Conservation (phyloP, 2,888 invertebrate genomes). For the Ennomos quercinarius region DNA sequence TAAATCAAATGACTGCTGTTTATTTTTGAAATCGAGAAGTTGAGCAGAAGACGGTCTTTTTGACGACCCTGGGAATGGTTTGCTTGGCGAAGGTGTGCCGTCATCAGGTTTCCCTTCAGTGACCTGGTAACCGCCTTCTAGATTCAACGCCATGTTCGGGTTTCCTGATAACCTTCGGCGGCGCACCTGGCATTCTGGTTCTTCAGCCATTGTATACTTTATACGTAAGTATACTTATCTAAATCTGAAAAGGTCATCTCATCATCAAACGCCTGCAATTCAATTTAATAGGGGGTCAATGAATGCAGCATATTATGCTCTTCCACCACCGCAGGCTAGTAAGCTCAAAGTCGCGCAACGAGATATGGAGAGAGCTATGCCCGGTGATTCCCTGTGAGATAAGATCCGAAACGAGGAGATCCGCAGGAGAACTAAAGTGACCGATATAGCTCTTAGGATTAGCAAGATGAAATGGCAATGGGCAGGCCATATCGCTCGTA, state of each 20-base stretch:
- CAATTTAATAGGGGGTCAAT: too few species aligned
- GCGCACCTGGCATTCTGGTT: constrained; percentile 68
- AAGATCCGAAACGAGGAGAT: too few species aligned
- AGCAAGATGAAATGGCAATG: too few species aligned
- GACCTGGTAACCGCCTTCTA: constrained; percentile 70
- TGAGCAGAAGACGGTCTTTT: constrained; percentile 62
- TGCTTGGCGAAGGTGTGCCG: constrained; percentile 76
- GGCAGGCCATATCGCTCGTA: too few species aligned
- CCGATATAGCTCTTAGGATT: too few species aligned
- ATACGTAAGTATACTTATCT: background rate
- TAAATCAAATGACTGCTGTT: constrained; percentile 81
- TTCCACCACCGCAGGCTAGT: too few species aligned
- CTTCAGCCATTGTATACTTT: constrained; percentile 59
- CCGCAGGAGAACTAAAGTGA: too few species aligned
- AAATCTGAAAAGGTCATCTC: background rate
- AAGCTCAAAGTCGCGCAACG: too few species aligned
- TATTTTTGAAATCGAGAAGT: constrained; percentile 75
- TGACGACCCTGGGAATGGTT: constrained; percentile 61
- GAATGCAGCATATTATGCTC: too few species aligned
- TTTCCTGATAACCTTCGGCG: constrained; percentile 70
- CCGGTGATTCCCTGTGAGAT: too few species aligned
- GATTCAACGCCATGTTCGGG: constrained; percentile 65
- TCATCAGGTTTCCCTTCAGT: constrained; percentile 68
- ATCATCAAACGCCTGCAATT: background rate
- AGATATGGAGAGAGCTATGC: too few species aligned